phyloP scores from a whole-genome alignment of 1,140 invertebrate species.

The Scaptodrosophila lebanonensis region DNA sequence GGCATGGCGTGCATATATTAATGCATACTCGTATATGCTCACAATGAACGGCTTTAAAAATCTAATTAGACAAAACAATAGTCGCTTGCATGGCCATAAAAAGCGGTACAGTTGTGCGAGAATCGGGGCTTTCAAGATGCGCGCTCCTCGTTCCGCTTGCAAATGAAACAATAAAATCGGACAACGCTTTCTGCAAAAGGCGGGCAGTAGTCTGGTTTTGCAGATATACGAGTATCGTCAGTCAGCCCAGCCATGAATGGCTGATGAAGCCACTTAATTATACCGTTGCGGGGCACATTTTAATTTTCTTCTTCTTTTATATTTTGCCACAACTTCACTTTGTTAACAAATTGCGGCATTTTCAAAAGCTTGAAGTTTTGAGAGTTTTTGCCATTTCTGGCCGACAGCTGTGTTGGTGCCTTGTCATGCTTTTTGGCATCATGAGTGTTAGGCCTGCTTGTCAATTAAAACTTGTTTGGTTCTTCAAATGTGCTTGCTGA shows the following conservation, averaged over 20 bases:
- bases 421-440: too few species aligned
- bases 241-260: slow-evolving; percentile 47
- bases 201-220: slow-evolving; percentile 38
- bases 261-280: slow-evolving; percentile 70
- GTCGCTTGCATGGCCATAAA: slow-evolving; percentile 48
- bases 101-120: slow-evolving; percentile 31
- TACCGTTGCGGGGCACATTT: slow-evolving; percentile 57
- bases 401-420: slow-evolving; percentile 43
- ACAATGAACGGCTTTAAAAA: slow-evolving; percentile 53
- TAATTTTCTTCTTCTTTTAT: slow-evolving; percentile 33
- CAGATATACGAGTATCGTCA: slow-evolving; percentile 14
- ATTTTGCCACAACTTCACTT: slow-evolving; percentile 36
- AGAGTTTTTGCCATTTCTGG: slow-evolving; percentile 55
- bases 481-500: too few species aligned
- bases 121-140: slow-evolving; percentile 49
- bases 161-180: slow-evolving; percentile 54
- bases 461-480: too few species aligned
- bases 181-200: slow-evolving; percentile 35
- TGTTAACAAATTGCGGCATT: slow-evolving; percentile 67
- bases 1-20: too few species aligned
- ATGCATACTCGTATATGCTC: not conserved
- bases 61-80: slow-evolving; percentile 59
- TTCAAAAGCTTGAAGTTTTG: slow-evolving; percentile 32
- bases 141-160: slow-evolving; percentile 25
- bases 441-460: too few species aligned